Evolutionary conservation across 2,797 vertebrate genomes (phyloP).

Genomic region (Microctenopoma stevenorrisi): DNA sequence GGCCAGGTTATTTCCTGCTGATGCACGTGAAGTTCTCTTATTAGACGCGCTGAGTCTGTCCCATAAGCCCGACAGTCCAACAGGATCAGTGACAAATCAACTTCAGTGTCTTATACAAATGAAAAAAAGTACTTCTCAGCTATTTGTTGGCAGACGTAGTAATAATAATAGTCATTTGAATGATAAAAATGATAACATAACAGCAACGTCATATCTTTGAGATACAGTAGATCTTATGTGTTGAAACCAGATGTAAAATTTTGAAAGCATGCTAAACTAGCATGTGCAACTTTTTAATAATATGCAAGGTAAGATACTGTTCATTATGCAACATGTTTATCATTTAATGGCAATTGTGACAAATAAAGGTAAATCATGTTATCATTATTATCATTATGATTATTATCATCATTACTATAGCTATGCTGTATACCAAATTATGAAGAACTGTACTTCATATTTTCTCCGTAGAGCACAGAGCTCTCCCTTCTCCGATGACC

Average conservation of each 20-base stretch:
- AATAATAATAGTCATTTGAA: constrained; percentile 71
- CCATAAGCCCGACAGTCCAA: constrained; percentile 59
- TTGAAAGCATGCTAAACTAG: constrained; percentile 49
- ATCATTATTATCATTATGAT: constrained; percentile 73
- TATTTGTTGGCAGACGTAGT: constrained; percentile 71
- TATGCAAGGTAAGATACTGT: constrained; percentile 28
- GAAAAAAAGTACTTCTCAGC: constrained; percentile 63
- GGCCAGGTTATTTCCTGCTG: constrained; percentile 56
- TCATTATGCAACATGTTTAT: constrained; percentile 31
- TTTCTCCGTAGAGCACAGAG: constrained; percentile 50
- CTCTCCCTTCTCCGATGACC: constrained; percentile 61
- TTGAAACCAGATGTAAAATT: constrained; percentile 36
- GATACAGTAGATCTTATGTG: constrained; percentile 15
- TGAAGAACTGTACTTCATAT: constrained; percentile 50
- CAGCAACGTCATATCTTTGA: constrained; percentile 37
- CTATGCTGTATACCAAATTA: constrained; percentile 39
- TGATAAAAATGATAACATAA: constrained; percentile 72
- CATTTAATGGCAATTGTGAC: constrained; percentile 22
- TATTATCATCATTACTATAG: constrained; percentile 72
- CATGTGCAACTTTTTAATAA: constrained; percentile 55
- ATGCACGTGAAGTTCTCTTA: constrained; percentile 46
- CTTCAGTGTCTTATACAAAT: constrained; percentile 77
- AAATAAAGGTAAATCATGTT: constrained; percentile 52
- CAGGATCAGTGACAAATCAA: constrained; percentile 73
- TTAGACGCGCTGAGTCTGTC: constrained; percentile 35